Evolutionary conservation across 2,797 vertebrate species (phyloP), one percentile per base, ranked within the genome.

Genomic region (Morelia viridis): DNA sequence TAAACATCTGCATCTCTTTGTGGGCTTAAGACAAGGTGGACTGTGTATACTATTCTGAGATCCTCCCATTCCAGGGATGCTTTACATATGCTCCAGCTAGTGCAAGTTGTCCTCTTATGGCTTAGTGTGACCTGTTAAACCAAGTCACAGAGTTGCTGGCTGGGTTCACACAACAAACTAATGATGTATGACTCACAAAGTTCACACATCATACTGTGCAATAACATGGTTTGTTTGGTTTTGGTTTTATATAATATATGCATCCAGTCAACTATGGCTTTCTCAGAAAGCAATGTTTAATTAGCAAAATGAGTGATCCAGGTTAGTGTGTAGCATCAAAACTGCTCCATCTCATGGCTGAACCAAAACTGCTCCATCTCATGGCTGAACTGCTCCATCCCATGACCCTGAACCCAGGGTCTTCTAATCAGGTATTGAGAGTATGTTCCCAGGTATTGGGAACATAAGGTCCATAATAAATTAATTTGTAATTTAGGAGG

Each of bases 301-400:
- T 50, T 50, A 2, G 50, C 50, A 50, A 5, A 50, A 50, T 50
- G 50, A 50, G 50, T 50, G 50, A 50, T 50, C 50, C 50, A 50
- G 50, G 50, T 50, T 50, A 50, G 4, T 50, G 50, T 50, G 50
- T 50, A 50, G 7, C 50, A n/a, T 50, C 92, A 87, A 94, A 94
- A 94, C 92, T 94, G 91, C 5, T 95, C 94, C 94, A 92, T 94
- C 96, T 90, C 94, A 93, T 96, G 96, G 92, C 94, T 92, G 93
- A 93, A 89, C 68, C 31, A 93, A 88, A 93, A 88, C 41, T 93
- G 83, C 5, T 95, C 94, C 94, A 92, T 94, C 96, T 90, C 94
- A 93, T 96, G 96, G 92, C 94, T 92, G 93, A 93, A 89, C 68
- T 35, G 35, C 35, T 35, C 35, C 35, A 35, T 35, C 35, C 35